Base-by-base conservation (phyloP, 2,888 invertebrate genomes). In the Netelia inedita region DNA sequence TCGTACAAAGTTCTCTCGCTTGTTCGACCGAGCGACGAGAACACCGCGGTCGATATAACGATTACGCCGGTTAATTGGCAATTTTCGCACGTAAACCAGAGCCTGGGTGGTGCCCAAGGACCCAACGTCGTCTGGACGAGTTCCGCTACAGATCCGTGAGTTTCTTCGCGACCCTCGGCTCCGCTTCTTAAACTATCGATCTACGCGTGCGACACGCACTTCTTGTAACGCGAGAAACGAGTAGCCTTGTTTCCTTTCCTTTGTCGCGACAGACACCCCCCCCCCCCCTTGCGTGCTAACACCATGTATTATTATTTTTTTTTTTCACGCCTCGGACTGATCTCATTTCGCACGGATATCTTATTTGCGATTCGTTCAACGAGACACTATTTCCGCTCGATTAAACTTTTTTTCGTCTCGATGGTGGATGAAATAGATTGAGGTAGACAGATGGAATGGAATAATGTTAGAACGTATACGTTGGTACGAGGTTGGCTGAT, bases 81-180 rank as follows among this genome's bases (percentile, higher is more conserved):
- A 90, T 90, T 89, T 89, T 89, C 88, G 86, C 89, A 90, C 88
- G 88, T 89, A 90, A 90, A 88, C 88, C 88, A 89, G 87, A 83
- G 84, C 76, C 74, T 71, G 87, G 88, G 87, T 87, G 86, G 86
- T 85, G 86, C 83, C 86, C 91, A 91, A 91, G 90, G 91, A 90
- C 88, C 59, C 53, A 59, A 69, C 74, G 74, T 68, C n/a, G 80
- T 71, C 83, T 79, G 83, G 79, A 85, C 87, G 79, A 87, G 86
- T 87, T 87, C 83, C 82, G 68, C 55, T 16, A 59, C 66, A 63
- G 69, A 65, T 10, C 50, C 14, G n/a, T 53, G 16, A 53, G 23
- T 72, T 74, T 83, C 21, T 83, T 79, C 28, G 28, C 66, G 76
- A 76, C 53, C 65, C 57, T 55, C 79, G 66, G 14, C 63, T 72